Evolutionary conservation across 2,888 invertebrate genomes (phyloP).

Genomic region (Brenthis hecate): DNA sequence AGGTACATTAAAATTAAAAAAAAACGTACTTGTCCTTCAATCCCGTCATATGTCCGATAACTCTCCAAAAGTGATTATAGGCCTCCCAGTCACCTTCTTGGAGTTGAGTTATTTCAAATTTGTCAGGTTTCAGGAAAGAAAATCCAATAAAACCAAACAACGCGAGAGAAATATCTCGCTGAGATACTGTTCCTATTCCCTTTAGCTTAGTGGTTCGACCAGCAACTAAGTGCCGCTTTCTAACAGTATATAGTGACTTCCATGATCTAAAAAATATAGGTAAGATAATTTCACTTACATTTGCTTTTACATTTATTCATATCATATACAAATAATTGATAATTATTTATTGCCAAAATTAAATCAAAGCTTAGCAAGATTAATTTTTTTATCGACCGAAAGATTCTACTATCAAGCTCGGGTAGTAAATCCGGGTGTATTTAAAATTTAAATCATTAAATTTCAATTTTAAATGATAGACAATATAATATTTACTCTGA

Average conservation of each 20-base stretch:
- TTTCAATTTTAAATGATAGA: no score
- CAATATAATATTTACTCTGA: constrained; percentile 64
- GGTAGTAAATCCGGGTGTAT: no score
- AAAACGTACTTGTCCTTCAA: constrained; percentile 85
- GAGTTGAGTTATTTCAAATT: constrained; percentile 82
- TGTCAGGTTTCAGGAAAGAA: constrained; percentile 80
- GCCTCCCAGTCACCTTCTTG: constrained; percentile 84
- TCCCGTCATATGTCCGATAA: constrained; percentile 88
- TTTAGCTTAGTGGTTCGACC: constrained; percentile 61
- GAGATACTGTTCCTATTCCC: constrained; percentile 83
- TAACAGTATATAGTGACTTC: constrained; percentile 83
- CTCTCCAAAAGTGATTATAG: constrained; percentile 89
- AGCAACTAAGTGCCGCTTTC: constrained; percentile 83
- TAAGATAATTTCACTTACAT: not conserved
- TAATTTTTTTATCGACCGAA: not conserved
- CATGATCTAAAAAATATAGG: constrained; percentile 71
- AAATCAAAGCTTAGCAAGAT: not conserved
- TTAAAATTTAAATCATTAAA: no score
- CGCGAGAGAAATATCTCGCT: constrained; percentile 90
- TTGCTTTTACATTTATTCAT: not conserved
- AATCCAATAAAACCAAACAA: constrained; percentile 92
- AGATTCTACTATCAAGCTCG: no score
- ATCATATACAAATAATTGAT: not conserved
- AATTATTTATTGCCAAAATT: not conserved
- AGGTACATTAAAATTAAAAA: not conserved